These are phyloP conservation scores for Cydia splendana DNA, from an alignment of 1,140 invertebrate genomes.

Conservation along the genomic window DNA sequence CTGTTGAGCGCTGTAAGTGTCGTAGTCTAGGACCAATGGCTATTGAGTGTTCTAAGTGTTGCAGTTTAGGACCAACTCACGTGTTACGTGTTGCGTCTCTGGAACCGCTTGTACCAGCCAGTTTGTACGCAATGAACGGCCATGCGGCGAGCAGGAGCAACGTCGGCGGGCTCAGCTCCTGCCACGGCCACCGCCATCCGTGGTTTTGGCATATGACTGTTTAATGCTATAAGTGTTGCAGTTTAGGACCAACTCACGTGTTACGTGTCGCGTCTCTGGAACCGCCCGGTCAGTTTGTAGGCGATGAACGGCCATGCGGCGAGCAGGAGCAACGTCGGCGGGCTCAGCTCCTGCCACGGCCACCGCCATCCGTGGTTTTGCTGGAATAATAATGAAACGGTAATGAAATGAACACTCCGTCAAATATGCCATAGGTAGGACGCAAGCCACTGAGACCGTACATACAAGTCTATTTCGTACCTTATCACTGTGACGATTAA, in stretches of 20 bases:
- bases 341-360: constrained; percentile 65
- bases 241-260: constrained; percentile 33
- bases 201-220: constrained; percentile 36
- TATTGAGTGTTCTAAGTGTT: too few species aligned
- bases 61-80: constrained; percentile 37
- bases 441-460: too few species aligned
- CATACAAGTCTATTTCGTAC: too few species aligned
- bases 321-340: constrained; percentile 57
- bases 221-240: too few species aligned
- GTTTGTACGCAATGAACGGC: constrained; percentile 60
- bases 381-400: constrained; percentile 38
- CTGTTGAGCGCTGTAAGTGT: too few species aligned
- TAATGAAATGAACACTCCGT: too few species aligned
- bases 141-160: constrained; percentile 56
- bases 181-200: constrained; percentile 73
- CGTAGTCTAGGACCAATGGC: too few species aligned
- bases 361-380: constrained; percentile 63
- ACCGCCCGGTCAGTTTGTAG: background rate
- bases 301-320: background rate
- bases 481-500: too few species aligned
- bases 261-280: constrained; percentile 33
- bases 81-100: constrained; percentile 44
- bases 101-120: constrained; percentile 42
- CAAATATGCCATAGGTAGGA: too few species aligned
- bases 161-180: constrained; percentile 66